Evolutionary conservation across 2,113 vertebrate species (phyloP).

Genomic region (Potamarius usumacintae): DNA sequence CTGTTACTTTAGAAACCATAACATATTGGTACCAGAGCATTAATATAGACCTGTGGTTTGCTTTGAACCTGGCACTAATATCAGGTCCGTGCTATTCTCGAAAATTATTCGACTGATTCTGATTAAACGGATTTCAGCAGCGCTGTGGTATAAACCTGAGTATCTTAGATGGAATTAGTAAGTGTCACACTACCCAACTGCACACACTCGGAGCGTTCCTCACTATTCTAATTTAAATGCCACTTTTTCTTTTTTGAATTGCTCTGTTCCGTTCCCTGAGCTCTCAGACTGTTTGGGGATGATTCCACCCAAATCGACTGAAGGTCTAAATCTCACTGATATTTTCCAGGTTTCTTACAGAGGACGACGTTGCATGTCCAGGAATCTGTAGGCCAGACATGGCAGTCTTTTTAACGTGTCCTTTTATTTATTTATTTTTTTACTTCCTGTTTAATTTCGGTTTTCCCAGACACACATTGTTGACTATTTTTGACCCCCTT

Average conservation of each 20-base stretch:
- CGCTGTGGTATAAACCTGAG: background rate
- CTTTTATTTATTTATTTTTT: background rate
- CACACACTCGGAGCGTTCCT: background rate
- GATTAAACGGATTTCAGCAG: background rate
- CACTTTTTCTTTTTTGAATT: background rate
- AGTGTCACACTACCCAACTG: background rate
- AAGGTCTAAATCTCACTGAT: background rate
- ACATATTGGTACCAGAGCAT: background rate
- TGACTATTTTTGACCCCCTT: background rate
- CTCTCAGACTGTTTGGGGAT: background rate
- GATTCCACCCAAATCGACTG: background rate
- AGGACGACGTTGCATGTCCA: background rate
- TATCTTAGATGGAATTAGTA: too few species aligned
- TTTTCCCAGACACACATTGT: background rate
- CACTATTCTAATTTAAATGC: background rate
- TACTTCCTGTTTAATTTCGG: background rate
- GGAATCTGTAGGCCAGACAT: background rate
- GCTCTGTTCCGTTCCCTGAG: background rate
- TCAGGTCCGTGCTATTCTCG: background rate
- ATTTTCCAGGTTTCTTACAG: background rate
- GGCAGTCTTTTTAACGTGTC: background rate
- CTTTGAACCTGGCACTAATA: background rate
- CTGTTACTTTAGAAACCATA: background rate
- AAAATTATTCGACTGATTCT: background rate
- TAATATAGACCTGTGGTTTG: background rate